A percentile compares a stretch with the other conserved stretches of the same genome.
phyloP scores from a whole-genome alignment of 2,888 invertebrate species.

The Calliopum simillimum region DNA sequence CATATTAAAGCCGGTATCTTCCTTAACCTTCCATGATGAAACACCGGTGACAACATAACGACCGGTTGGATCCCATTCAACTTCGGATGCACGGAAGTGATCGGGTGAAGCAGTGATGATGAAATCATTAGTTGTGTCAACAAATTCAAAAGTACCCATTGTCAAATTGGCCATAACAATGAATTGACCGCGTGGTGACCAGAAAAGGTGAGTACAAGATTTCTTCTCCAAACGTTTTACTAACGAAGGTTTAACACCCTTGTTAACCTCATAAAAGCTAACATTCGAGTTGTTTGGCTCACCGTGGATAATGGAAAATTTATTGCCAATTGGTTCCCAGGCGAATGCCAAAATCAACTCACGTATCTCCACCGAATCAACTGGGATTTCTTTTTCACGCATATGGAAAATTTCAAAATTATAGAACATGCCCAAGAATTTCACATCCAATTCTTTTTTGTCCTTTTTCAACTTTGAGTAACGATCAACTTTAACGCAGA shows the following conservation, averaged over 20 bases:
- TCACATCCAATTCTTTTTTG: slow-evolving; percentile 88
- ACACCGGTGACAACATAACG: slow-evolving; percentile 96
- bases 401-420: slow-evolving; percentile 99
- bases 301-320: slow-evolving; percentile 97
- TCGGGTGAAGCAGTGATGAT: slow-evolving; percentile 94
- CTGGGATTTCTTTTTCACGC: slow-evolving; percentile 96
- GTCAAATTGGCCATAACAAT: slow-evolving; percentile 91
- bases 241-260: slow-evolving; percentile 87
- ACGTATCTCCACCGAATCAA: slow-evolving; percentile 97
- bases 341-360: slow-evolving; percentile 94
- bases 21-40: slow-evolving; percentile 95
- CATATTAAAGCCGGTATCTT: slow-evolving; percentile 92
- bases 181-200: slow-evolving; percentile 96
- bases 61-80: slow-evolving; percentile 99
- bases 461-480: slow-evolving; percentile 93
- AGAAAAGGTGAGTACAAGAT: slow-evolving; percentile 91
- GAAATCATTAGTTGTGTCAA: slow-evolving; percentile 94
- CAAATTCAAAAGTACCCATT: slow-evolving; percentile 92
- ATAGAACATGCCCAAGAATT: slow-evolving; percentile 97
- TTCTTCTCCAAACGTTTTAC: slow-evolving; percentile 91
- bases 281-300: slow-evolving; percentile 84
- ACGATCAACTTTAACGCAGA: slow-evolving; percentile 94
- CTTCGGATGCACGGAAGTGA: slow-evolving; percentile 93
- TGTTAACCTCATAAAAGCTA: slow-evolving; percentile 92
- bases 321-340: slow-evolving; percentile 97